Evolutionary conservation across 2,113 vertebrate species (phyloP), one percentile per base, ranked within the genome.

Genomic region (Callithrix jacchus): DNA sequence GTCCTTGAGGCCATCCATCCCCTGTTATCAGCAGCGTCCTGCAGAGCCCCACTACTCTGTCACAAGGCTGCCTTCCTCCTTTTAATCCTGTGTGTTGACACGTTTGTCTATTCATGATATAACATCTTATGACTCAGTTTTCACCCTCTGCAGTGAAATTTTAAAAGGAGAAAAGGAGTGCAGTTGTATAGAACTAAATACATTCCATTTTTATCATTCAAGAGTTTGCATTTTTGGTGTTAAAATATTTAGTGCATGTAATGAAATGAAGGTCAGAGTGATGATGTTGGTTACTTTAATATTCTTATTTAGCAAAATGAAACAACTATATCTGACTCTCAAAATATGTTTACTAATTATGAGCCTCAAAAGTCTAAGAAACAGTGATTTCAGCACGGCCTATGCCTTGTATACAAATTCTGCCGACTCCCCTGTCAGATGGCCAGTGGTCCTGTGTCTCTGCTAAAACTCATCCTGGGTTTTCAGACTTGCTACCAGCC

Each of bases 281-380:
- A 42, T 66, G 8, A 42, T 35, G 74, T 37, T 80, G 32, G 13
- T 91, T 68, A 27, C 12, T 76, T 83, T 84, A 58, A 45, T 64
- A 35, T n/a, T 74, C 61, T 88, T 73, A 45, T 61, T 52, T 96
- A 66, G 25, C 37, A 95, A 96, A 80, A 92, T 70, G 52, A 88
- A 94, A 68, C n/a, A 84, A 30, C 23, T 20, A 42, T 83, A 13
- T 89, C 66, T 35, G 42, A 89, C 37, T 45, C 79, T 64, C 3
- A 42, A 73, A 80, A 58, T 37, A 54, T 14, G 40, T 85, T 37
- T 83, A 58, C 54, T 73, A 47, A 47, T 70, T 40, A 40, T 54
- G 52, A 86, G 76, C 52, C 23, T 89, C 70, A 89, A 42, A 82
- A 66, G 30, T 84, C 73, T 17, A 58, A 10, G 14, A 56, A 4